Conservation (phyloP, 2,888 invertebrate genomes). For the Seladonia tumulorum region DNA sequence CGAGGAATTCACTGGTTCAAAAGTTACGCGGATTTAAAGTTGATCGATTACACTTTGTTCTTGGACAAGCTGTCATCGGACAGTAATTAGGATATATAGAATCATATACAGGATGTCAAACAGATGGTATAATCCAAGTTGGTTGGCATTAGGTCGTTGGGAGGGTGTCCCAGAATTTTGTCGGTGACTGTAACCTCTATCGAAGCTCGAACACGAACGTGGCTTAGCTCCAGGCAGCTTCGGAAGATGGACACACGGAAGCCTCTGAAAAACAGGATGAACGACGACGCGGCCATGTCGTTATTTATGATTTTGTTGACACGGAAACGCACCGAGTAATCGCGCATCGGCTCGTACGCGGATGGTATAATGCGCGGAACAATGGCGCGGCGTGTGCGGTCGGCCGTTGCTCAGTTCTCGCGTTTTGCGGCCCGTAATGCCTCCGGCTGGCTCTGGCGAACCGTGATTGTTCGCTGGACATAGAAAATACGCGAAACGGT, state of each 20-base stretch:
- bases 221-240: background rate
- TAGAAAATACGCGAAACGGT: slow-evolving; percentile 59
- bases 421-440: slow-evolving; percentile 58
- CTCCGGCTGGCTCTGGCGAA: slow-evolving; percentile 40
- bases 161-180: no score
- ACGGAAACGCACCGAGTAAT: slow-evolving; percentile 47
- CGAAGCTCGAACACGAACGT: background rate
- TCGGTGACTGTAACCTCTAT: background rate
- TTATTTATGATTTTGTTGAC: slow-evolving; percentile 64
- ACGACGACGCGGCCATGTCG: background rate
- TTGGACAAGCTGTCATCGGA: no score
- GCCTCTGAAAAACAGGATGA: background rate
- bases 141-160: no score
- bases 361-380: slow-evolving; percentile 57
- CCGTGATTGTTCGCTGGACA: slow-evolving; percentile 48
- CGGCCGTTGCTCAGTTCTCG: slow-evolving; percentile 40
- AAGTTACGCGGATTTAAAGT: no score
- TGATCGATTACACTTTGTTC: no score
- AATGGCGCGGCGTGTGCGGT: slow-evolving; percentile 50
- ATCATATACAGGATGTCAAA: no score
- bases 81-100: no score
- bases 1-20: no score
- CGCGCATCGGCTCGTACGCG: slow-evolving; percentile 41
- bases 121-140: no score
- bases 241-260: background rate